Percentiles rank a stretch among this genome's conserved stretches.
Conservation (phyloP, 2,113 vertebrate species). For the Gymnobelideus leadbeateri region DNA sequence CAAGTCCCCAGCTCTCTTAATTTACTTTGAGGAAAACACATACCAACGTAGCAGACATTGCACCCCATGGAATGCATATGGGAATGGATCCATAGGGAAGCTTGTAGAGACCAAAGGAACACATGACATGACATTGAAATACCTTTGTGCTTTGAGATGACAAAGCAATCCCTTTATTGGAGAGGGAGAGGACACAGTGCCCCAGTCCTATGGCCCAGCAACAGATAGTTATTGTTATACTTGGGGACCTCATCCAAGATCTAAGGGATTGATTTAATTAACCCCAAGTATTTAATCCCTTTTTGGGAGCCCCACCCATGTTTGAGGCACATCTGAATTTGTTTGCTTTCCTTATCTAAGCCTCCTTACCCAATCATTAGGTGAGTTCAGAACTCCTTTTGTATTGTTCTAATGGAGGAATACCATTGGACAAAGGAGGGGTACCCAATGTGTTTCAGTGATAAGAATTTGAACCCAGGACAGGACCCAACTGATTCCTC, state of each 20-base stretch:
- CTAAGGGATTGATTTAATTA: neutral
- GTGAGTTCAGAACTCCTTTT: neutral
- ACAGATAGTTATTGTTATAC: neutral
- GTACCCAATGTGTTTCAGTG: neutral
- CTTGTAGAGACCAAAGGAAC: neutral
- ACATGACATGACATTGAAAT: neutral
- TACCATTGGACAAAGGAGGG: neutral
- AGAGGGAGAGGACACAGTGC: neutral
- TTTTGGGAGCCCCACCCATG: neutral
- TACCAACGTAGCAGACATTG: neutral
- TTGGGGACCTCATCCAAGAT: neutral
- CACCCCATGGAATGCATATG: neutral
- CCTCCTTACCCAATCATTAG: neutral
- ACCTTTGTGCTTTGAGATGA: neutral
- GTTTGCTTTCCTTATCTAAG: neutral
- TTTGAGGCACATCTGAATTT: neutral
- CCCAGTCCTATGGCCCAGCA: neutral
- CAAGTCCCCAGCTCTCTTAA: slow-evolving; percentile 30
- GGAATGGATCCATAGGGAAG: neutral
- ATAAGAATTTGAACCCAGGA: neutral
- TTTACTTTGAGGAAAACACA: neutral
- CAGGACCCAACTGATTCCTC: neutral
- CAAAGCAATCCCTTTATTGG: neutral
- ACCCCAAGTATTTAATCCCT: neutral
- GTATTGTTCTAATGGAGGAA: neutral